Evolutionary conservation across 2,888 invertebrate species (phyloP).

Genomic region (Chromoteleia sp.): DNA sequence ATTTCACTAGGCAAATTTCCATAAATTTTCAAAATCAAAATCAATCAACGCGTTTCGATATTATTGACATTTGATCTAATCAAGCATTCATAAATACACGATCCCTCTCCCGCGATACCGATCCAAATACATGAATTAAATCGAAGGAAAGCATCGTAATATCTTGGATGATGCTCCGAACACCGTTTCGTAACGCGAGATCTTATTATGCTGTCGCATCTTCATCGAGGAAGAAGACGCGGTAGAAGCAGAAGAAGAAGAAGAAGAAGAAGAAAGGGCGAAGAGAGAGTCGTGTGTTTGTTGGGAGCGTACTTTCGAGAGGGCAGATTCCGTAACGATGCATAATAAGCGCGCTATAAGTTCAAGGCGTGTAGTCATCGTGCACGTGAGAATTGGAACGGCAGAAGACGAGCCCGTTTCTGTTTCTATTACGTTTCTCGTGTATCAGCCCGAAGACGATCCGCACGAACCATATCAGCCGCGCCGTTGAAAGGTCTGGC

Average conservation of each 20-base stretch:
- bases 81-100: not conserved
- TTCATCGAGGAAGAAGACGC: constrained; percentile 32
- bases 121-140: constrained; percentile 2
- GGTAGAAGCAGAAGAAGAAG: too few species aligned
- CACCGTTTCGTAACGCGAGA: constrained; percentile 46
- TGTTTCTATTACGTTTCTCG: constrained; percentile 67
- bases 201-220: constrained; percentile 57
- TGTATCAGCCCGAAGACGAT: constrained; percentile 63
- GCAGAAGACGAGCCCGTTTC: constrained; percentile 76
- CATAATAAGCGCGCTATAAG: constrained; percentile 77
- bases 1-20: constrained; percentile 9
- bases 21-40: constrained; percentile 12
- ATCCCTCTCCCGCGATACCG: not conserved
- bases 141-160: not conserved
- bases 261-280: constrained; percentile 50
- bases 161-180: not conserved
- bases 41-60: constrained; percentile 20
- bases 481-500: constrained; percentile 64
- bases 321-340: constrained; percentile 76
- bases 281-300: constrained; percentile 64
- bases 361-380: constrained; percentile 75
- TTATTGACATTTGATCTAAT: constrained; percentile 5
- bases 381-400: constrained; percentile 83
- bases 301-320: constrained; percentile 69
- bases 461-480: constrained; percentile 56